Conservation (phyloP, 2,797 vertebrate genomes). For the Heterohyrax brucei region DNA sequence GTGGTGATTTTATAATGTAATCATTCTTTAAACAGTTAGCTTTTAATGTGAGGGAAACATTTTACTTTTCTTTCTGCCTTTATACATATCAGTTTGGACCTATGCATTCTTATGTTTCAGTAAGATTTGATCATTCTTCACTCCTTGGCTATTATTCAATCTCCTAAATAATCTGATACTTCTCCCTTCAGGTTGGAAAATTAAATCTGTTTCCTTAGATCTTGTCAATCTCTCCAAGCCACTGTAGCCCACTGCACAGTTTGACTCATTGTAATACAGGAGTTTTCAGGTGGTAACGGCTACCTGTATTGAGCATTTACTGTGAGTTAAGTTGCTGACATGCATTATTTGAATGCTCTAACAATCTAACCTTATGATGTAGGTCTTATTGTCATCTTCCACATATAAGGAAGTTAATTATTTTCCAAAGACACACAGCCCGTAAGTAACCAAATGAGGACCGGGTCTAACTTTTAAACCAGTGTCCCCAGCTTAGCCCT, state of each 20-base stretch:
- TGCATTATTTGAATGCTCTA: conserved; percentile 44
- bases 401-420: conserved; percentile 31
- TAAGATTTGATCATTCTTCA: conserved; percentile 45
- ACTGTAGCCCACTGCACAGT: background rate
- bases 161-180: background rate
- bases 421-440: background rate
- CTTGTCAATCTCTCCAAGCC: conserved; percentile 37
- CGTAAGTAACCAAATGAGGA: conserved; percentile 24
- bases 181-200: conserved; percentile 36
- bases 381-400: conserved; percentile 22
- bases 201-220: conserved; percentile 6
- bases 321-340: conserved; percentile 33
- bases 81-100: conserved; percentile 47
- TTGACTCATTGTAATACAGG: background rate
- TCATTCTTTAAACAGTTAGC: conserved; percentile 67
- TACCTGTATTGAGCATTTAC: conserved; percentile 28
- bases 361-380: background rate
- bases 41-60: conserved; percentile 62
- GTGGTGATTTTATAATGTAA: conserved; percentile 74
- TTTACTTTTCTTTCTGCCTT: conserved; percentile 58
- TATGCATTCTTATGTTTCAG: conserved; percentile 47
- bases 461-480: background rate
- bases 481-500: background rate
- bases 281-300: conserved; percentile 8
- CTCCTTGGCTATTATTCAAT: conserved; percentile 32